These are phyloP conservation scores for Acomys russatus DNA, from an alignment of 2,797 vertebrate species.

Conservation along the genomic window DNA sequence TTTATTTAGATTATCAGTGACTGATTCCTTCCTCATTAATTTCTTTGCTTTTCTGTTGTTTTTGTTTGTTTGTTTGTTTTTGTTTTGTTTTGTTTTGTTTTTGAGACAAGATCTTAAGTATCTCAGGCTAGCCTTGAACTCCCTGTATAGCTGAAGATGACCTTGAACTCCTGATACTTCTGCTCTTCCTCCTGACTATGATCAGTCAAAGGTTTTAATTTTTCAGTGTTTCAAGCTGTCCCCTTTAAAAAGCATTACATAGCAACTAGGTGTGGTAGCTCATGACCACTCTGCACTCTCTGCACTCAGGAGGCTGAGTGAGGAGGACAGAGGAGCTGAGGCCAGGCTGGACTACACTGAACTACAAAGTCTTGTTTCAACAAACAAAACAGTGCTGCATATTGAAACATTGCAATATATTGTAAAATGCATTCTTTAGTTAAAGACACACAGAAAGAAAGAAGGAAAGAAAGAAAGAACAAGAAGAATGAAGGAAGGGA, in stretches of 20 bases:
- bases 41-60: not conserved
- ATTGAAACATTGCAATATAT: conserved; percentile 11
- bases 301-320: not conserved
- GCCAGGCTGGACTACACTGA: not conserved
- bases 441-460: not conserved
- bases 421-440: not conserved
- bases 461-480: not conserved
- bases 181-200: not conserved
- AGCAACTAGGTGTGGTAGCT: not conserved
- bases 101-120: not conserved
- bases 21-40: not conserved
- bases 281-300: not conserved
- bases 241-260: not conserved
- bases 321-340: not conserved
- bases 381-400: not conserved
- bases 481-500: too few relatives aligned
- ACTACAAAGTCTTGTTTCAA: not conserved
- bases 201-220: not conserved
- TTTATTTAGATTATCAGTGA: conserved; percentile 34
- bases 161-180: not conserved
- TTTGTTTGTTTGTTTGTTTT: too few relatives aligned
- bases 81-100: too few relatives aligned
- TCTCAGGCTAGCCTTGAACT: not conserved
- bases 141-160: not conserved
- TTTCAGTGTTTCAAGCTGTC: conserved; percentile 44